phyloP scores from a whole-genome alignment of 2,888 invertebrate species.

The Anthophora plumipes region DNA sequence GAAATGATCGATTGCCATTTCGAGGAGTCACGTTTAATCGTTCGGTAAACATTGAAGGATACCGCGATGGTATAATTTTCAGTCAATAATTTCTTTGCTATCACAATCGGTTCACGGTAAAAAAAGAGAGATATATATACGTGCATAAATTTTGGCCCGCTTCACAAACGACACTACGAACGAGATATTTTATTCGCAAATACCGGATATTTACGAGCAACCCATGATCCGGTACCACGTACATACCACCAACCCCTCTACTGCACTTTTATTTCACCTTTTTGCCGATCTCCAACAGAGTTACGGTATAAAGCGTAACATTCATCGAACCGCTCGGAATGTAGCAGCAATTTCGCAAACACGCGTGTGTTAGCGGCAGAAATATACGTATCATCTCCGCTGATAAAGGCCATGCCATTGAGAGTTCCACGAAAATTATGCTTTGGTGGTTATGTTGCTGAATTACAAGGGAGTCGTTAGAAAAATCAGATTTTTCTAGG shows the following conservation, averaged over 20 bases:
- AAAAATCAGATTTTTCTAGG: too few relatives aligned
- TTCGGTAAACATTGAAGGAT: not conserved
- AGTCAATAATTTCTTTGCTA: constrained; percentile 46
- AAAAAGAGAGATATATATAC: too few relatives aligned
- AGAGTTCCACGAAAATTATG: too few relatives aligned
- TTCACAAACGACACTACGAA: constrained; percentile 3
- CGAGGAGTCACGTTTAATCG: constrained; percentile 21
- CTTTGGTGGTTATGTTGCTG: too few relatives aligned
- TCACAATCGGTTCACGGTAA: not conserved
- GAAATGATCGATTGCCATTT: constrained; percentile 44
- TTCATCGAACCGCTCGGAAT: constrained; percentile 20
- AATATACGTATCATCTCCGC: too few relatives aligned
- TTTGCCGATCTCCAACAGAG: not conserved
- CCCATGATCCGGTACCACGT: not conserved
- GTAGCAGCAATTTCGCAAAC: constrained; percentile 1
- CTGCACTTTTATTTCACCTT: not conserved
- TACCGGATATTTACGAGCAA: constrained; percentile 34
- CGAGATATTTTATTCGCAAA: constrained; percentile 38
- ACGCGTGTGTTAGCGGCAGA: not conserved
- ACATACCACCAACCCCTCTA: not conserved
- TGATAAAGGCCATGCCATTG: too few relatives aligned
- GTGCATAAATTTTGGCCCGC: constrained; percentile 23
- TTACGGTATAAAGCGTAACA: constrained; percentile 15
- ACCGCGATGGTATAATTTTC: constrained; percentile 29
- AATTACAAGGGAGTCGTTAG: too few relatives aligned